Evolutionary conservation across 2,888 invertebrate species (phyloP).

Genomic region (Orthosia incerta): DNA sequence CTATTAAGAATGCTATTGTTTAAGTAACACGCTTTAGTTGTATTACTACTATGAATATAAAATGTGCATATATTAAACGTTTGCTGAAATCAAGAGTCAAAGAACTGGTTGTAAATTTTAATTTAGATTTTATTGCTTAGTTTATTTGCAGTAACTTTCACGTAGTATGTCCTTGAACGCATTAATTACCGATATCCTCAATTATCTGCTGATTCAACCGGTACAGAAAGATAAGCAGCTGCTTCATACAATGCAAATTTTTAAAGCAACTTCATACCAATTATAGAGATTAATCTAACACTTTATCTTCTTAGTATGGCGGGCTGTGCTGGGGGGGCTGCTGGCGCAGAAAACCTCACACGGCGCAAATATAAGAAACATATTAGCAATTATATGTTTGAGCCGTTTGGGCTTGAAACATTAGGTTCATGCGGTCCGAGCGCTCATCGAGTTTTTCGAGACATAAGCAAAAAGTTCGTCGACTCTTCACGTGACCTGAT

Average conservation of each 20-base stretch:
- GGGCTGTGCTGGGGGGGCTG: too few species aligned
- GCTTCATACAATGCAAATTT: slow-evolving; percentile 30
- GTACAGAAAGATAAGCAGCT: slow-evolving; percentile 30
- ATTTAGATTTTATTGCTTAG: neutral
- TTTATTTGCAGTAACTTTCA: slow-evolving; percentile 38
- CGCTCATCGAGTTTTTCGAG: too few species aligned
- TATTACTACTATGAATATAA: slow-evolving; percentile 28
- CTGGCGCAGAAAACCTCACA: too few species aligned
- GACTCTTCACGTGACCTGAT: too few species aligned
- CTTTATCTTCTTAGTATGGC: too few species aligned
- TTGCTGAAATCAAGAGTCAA: slow-evolving; percentile 28
- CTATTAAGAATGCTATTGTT: slow-evolving; percentile 52
- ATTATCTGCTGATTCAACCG: slow-evolving; percentile 38
- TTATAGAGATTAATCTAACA: slow-evolving; percentile 19
- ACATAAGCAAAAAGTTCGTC: too few species aligned
- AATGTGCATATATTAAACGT: slow-evolving; percentile 38
- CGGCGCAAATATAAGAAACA: too few species aligned
- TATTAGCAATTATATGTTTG: too few species aligned
- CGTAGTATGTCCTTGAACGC: slow-evolving; percentile 29
- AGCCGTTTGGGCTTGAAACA: too few species aligned
- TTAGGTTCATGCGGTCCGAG: too few species aligned
- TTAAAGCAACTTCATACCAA: slow-evolving; percentile 18
- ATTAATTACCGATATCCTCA: slow-evolving; percentile 52
- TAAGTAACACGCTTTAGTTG: slow-evolving; percentile 33
- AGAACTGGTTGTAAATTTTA: slow-evolving; percentile 21